phyloP scores from a whole-genome alignment of 92 coral and sea anemone genomes.

The Metridium senile region DNA sequence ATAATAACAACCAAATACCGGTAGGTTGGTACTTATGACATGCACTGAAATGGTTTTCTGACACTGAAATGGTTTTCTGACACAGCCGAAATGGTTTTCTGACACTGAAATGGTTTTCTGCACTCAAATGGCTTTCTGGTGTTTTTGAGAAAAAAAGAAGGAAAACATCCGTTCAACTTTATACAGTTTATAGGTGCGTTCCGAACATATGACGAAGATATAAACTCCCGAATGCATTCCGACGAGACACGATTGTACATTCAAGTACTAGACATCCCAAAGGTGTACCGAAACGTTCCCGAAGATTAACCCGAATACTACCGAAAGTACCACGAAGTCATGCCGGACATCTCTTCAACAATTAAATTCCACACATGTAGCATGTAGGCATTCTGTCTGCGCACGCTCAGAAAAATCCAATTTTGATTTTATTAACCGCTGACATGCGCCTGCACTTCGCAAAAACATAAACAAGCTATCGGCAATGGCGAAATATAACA shows the following conservation, averaged over 20 bases:
- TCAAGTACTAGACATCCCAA: neutral
- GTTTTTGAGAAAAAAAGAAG: neutral
- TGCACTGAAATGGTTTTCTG: constrained; percentile 2
- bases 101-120: neutral
- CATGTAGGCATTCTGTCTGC: no score
- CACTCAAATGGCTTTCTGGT: neutral
- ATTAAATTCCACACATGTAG: no score
- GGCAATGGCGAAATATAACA: no score
- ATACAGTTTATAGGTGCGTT: neutral
- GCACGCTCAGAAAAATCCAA: no score
- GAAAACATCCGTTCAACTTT: neutral
- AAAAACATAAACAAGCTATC: no score
- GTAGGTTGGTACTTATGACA: no score
- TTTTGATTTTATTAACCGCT: no score
- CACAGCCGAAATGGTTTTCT: neutral
- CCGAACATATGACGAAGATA: neutral
- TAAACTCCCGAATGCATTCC: neutral
- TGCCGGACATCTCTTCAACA: no score
- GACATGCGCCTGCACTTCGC: no score
- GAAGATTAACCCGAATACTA: no score
- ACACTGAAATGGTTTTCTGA: constrained; percentile 1
- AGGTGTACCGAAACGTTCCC: neutral
- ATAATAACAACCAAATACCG: no score
- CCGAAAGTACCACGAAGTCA: no score
- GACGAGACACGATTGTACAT: neutral